These are phyloP conservation scores for Bambusicola thoracicus DNA, from an alignment of 2,113 vertebrate genomes.

Conservation along the genomic window DNA sequence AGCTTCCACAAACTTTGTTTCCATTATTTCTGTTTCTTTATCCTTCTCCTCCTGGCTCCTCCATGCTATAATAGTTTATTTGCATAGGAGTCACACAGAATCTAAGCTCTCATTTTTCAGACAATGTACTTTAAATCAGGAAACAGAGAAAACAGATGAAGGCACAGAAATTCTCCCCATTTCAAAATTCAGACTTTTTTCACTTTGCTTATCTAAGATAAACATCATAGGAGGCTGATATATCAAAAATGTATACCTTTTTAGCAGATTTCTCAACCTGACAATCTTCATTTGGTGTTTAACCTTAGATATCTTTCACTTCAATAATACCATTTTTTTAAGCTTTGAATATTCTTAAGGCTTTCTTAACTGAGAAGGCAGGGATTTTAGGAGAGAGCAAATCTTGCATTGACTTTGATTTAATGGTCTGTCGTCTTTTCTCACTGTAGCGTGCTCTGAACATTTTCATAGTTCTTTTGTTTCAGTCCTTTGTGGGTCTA, in stretches of 20 bases:
- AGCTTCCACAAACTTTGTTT: not conserved
- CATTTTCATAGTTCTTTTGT: no score
- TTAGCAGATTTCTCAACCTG: not conserved
- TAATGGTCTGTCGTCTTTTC: conserved; percentile 19
- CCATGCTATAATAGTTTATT: not conserved
- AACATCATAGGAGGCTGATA: not conserved
- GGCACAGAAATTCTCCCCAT: not conserved
- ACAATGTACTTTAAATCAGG: not conserved
- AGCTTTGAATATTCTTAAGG: not conserved
- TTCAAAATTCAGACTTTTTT: not conserved
- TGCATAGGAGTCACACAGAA: not conserved
- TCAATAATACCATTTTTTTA: not conserved
- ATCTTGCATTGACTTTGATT: conserved; percentile 33
- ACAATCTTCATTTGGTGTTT: not conserved
- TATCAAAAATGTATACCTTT: not conserved
- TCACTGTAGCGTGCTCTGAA: not conserved
- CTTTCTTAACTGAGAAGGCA: conserved; percentile 27
- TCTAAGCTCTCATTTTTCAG: not conserved
- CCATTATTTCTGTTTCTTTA: not conserved
- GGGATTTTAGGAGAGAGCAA: not conserved
- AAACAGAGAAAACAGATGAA: not conserved
- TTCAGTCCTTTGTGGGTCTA: not conserved
- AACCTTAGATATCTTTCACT: not conserved
- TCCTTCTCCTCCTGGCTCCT: not conserved
- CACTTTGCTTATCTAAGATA: not conserved